These are phyloP conservation scores for Drosophila jambulina DNA, from an alignment of 1,140 invertebrate species.

Conservation along the genomic window DNA sequence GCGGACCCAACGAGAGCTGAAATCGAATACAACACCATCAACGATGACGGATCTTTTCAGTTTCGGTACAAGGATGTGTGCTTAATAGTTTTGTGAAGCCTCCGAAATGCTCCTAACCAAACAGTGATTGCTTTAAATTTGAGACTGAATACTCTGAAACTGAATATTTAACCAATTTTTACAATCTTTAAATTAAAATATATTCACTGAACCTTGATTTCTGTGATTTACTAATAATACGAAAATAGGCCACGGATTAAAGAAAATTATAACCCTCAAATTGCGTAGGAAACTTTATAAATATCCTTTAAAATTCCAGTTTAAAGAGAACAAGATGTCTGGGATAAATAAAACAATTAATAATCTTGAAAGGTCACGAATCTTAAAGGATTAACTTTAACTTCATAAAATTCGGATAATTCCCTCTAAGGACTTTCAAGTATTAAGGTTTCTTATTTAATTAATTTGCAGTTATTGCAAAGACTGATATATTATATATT, in stretches of 20 bases:
- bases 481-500: neutral
- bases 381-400: neutral
- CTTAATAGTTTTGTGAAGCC: neutral
- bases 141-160: neutral
- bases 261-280: neutral
- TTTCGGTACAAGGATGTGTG: conserved; percentile 86
- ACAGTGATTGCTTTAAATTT: neutral
- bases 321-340: neutral
- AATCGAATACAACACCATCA: conserved; percentile 86
- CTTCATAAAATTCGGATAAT: neutral
- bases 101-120: neutral
- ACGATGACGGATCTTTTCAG: conserved; percentile 88
- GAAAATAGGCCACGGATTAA: neutral
- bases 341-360: neutral
- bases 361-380: neutral
- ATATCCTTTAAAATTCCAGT: neutral
- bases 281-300: neutral
- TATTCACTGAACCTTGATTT: neutral
- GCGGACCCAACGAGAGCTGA: conserved; percentile 52
- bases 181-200: too few relatives aligned
- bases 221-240: neutral
- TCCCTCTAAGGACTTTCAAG: neutral
- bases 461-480: neutral
- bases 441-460: too few relatives aligned
- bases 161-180: neutral